A percentile compares a stretch with the other conserved stretches of the same genome.
Evolutionary conservation across 2,797 vertebrate genomes (phyloP).

Genomic region (Stomatorhinus walkeri): DNA sequence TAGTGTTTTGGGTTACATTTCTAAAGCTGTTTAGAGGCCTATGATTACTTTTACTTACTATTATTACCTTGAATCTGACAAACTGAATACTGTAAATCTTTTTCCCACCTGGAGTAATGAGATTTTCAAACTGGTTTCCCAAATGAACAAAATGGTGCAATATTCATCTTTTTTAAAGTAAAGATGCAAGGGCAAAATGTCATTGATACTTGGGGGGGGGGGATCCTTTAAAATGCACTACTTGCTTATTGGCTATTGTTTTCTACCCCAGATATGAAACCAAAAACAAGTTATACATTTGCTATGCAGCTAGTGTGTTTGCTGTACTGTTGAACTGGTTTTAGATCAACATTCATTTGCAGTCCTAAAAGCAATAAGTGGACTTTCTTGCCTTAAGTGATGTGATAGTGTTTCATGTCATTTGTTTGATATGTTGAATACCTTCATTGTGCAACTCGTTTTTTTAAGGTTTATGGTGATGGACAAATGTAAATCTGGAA

Average conservation of each 20-base stretch:
- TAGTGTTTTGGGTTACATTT: background rate
- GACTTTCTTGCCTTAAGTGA: constrained; percentile 36
- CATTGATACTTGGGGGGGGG: background rate
- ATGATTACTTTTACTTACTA: background rate
- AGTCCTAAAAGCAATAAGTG: background rate
- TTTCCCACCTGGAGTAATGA: background rate
- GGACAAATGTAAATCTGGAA: background rate
- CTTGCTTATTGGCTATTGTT: constrained; percentile 14
- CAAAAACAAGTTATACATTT: background rate
- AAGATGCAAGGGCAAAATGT: background rate
- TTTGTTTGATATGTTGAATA: background rate
- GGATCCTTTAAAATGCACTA: constrained; percentile 16
- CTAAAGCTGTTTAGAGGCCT: background rate
- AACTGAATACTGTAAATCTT: background rate
- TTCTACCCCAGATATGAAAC: constrained; percentile 5
- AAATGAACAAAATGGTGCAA: constrained; percentile 15
- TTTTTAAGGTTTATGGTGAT: background rate
- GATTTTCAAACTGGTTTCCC: background rate
- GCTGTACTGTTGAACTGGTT: background rate
- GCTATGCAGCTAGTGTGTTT: background rate
- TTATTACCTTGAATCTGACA: background rate
- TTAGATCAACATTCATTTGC: background rate
- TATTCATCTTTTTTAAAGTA: background rate
- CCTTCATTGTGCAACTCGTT: background rate
- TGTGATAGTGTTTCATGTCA: constrained; percentile 18